A percentile compares a stretch with the other conserved stretches of the same genome.
Conservation (phyloP, 2,113 vertebrate genomes). For the Boleophthalmus pectinirostris region DNA sequence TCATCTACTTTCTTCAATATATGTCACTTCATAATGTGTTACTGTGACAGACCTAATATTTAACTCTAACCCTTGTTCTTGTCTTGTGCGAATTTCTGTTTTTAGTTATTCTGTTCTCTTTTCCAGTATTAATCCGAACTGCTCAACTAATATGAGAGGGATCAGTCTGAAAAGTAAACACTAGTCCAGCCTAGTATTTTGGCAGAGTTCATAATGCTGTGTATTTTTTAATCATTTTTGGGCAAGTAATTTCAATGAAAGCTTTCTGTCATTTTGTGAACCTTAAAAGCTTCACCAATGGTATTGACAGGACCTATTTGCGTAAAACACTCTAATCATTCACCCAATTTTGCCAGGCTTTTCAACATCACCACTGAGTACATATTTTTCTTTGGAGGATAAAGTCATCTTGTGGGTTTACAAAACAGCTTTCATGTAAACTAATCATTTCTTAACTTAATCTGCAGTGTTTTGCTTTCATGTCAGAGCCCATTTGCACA, state of each 20-base stretch:
- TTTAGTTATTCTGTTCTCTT: background rate
- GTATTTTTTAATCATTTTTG: slow-evolving; percentile 6
- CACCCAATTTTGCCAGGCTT: background rate
- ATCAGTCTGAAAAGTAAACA: background rate
- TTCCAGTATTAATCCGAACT: background rate
- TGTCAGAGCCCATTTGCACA: background rate
- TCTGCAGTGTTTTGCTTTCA: slow-evolving; percentile 8
- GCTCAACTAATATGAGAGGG: background rate
- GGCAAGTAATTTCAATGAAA: background rate
- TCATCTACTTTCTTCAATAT: too few species aligned
- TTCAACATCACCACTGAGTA: slow-evolving; percentile 14
- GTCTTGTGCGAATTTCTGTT: background rate
- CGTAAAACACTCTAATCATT: slow-evolving; percentile 20
- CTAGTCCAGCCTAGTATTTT: background rate
- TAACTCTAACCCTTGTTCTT: background rate
- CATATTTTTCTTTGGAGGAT: slow-evolving; percentile 10
- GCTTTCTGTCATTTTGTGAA: slow-evolving; percentile 19
- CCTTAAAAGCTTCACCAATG: slow-evolving; percentile 15
- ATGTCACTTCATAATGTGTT: too few species aligned
- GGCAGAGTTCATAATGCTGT: slow-evolving; percentile 13
- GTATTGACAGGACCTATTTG: slow-evolving; percentile 2
- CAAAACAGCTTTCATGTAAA: slow-evolving; percentile 5
- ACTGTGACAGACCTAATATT: too few species aligned
- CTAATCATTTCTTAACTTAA: slow-evolving; percentile 3
- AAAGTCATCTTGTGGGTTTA: slow-evolving; percentile 11